Evolutionary conservation across 2,113 vertebrate genomes (phyloP).

Genomic region (Tragulus kanchil): DNA sequence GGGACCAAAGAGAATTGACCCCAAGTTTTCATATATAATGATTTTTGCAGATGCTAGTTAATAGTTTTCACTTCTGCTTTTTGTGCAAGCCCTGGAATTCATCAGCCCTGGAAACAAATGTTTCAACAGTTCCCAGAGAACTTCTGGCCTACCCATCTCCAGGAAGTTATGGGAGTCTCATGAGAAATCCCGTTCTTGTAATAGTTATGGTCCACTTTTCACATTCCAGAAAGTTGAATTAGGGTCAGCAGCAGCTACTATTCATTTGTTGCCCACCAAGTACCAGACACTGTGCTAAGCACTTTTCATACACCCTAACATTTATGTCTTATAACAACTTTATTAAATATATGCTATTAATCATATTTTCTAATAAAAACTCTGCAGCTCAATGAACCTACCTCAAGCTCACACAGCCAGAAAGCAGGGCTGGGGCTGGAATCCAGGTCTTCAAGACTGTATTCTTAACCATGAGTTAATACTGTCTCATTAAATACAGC

Average conservation of each 20-base stretch:
- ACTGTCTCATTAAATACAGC: neutral
- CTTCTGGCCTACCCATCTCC: slow-evolving; percentile 66
- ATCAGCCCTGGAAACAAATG: slow-evolving; percentile 65
- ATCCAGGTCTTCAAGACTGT: neutral
- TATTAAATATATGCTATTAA: neutral
- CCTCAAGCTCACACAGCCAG: neutral
- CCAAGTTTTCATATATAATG: neutral
- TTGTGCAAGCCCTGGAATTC: slow-evolving; percentile 69
- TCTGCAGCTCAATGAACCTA: neutral
- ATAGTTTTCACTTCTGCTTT: slow-evolving; percentile 75
- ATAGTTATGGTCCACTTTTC: slow-evolving; percentile 23
- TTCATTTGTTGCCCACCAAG: neutral
- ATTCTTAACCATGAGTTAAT: neutral
- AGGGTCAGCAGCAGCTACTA: slow-evolving; percentile 47
- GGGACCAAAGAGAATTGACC: neutral
- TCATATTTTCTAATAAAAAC: neutral
- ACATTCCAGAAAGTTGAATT: slow-evolving; percentile 63
- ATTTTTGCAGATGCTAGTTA: slow-evolving; percentile 71
- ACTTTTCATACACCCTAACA: neutral
- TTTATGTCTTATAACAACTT: neutral
- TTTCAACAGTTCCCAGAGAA: slow-evolving; percentile 72
- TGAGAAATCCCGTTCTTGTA: slow-evolving; percentile 69
- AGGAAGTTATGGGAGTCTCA: slow-evolving; percentile 75
- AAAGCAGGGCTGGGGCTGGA: neutral
- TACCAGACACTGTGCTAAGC: neutral